Base-by-base conservation (phyloP, 2,113 vertebrate species). In the Suricata suricatta region DNA sequence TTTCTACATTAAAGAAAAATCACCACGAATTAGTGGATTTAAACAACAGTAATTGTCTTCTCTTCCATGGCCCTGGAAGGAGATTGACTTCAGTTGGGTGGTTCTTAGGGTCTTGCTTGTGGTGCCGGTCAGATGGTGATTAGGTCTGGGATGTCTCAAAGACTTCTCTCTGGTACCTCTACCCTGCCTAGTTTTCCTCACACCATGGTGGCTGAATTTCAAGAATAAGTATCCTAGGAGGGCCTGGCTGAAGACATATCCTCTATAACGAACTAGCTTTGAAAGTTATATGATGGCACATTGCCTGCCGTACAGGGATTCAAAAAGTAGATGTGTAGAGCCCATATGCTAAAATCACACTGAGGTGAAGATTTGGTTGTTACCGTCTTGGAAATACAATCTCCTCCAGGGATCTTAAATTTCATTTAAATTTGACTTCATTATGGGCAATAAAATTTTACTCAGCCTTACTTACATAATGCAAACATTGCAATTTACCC, bases 151-250 rank as follows among this genome's bases (percentile, higher is more conserved):
- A 50, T 87, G 21, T 54, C 69, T 57, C 83, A 74, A 68, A 88
- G 31, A 3, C 2, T 54, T 80, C 33, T 88, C 27, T 50, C 11
- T 2, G 0, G 0, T 80, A 1, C 50, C 4, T 33, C 23, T 29
- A 21, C 9, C 9, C 74, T 29, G 74, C 0, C 5, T 79, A 31
- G 9, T 33, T 15, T 94, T 88, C 35, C 52, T 94, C 29, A 71
- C 3, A 15, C 0, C 0, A 17, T 12, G 1, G 4, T 71, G 10
- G 2, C n/a, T 63, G 27, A 68, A 14, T 76, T 93, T 44, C 4
- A 50, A 79, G 21, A 77, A 23, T 14, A 68, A 82, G 2, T 1
- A 47, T 44, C 12, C 5, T 12, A 88, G 64, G 21, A 77, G 17
- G 14, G 66, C 6, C 16, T 81, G 7, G 4, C 31, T 81, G 74